Evolutionary conservation across 2,113 vertebrate genomes (phyloP), one percentile per base, ranked within the genome.

Genomic region (Cygnus atratus): DNA sequence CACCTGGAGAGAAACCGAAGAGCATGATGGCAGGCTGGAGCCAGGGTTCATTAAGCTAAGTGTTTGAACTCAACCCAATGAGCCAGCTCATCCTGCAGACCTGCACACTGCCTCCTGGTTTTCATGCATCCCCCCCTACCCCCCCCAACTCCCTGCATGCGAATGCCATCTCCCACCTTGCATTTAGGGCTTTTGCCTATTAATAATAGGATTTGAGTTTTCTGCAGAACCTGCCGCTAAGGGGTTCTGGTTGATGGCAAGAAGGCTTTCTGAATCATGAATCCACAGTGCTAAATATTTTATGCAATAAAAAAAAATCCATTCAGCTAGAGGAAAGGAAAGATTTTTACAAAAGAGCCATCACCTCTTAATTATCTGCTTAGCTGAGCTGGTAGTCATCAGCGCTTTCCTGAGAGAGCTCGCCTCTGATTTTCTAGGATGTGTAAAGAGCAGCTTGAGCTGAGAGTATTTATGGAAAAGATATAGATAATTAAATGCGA

Each of bases 21-120:
- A 55, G 22, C n/a, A 26, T 3, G 43, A 20, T 1, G 48, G 52
- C 77, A 83, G 1, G 7, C 57, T 17, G 3, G 0, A 48, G 63
- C 13, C 15, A 11, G 37, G 26, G 50, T 11, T 29, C 33, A 2
- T 48, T 67, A 50, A 55, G 28, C 43, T 50, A n/a, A 72, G 25
- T 25, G 37, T 9, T 20, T 75, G 29, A 62, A 61, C 9, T 44
- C 33, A 16, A 61, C 25, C 46, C 16, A 8, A 39, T 2, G 28
- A 41, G 62, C 41, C 62, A 65, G 58, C 50, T 70, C 84, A 24
- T 37, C 5, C 0, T 13, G 67, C 59, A 58, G 33, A 44, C 39
- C 54, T 1, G 1, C 11, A 2, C 0, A 1, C 31, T 33, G 31
- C 71, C 70, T 72, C 59, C 29, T 25, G 37, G 35, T 83, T 61